Percentiles rank a stretch among this genome's conserved stretches.
These are phyloP conservation scores for Drosophila equinoxialis DNA, from an alignment of 1,140 invertebrate genomes.

Conservation along the genomic window DNA sequence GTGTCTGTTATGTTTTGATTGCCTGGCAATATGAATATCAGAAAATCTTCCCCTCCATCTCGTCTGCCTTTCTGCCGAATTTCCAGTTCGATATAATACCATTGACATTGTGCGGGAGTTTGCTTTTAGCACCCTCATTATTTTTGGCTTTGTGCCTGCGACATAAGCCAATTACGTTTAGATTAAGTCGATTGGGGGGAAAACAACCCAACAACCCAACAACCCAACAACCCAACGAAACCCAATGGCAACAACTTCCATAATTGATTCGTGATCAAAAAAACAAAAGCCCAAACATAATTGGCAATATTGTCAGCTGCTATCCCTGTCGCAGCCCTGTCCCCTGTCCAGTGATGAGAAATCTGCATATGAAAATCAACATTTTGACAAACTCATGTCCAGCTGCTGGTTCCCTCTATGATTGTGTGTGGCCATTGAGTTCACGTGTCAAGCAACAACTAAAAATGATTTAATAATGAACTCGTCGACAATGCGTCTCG, in stretches of 20 bases:
- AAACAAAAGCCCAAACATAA: slow-evolving; percentile 6
- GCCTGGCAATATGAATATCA: slow-evolving; percentile 49
- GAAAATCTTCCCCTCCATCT: slow-evolving; percentile 13
- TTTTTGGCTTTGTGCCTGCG: slow-evolving; percentile 68
- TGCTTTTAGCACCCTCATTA: slow-evolving; percentile 65
- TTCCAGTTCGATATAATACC: slow-evolving; percentile 36
- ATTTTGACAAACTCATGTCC: slow-evolving; percentile 63
- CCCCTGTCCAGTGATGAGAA: slow-evolving; percentile 16
- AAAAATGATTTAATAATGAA: slow-evolving; percentile 80
- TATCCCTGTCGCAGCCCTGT: slow-evolving; percentile 7
- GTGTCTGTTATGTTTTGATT: slow-evolving; percentile 46
- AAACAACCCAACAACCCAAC: slow-evolving; percentile 25
- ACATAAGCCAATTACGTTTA: slow-evolving; percentile 75
- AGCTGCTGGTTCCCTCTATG: slow-evolving; percentile 39
- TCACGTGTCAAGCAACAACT: slow-evolving; percentile 62
- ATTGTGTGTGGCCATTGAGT: slow-evolving; percentile 56
- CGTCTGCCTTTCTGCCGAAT: not conserved
- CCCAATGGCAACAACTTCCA: slow-evolving; percentile 36
- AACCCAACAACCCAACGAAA: not conserved
- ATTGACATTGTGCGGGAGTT: slow-evolving; percentile 53
- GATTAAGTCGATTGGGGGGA: slow-evolving; percentile 46
- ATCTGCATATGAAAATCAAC: slow-evolving; percentile 63
- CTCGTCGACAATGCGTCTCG: slow-evolving; percentile 58
- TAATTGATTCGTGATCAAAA: slow-evolving; percentile 41
- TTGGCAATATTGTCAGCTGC: slow-evolving; percentile 51